phyloP scores from a whole-genome alignment of 1,140 invertebrate genomes.

The Drosophila punjabiensis region DNA sequence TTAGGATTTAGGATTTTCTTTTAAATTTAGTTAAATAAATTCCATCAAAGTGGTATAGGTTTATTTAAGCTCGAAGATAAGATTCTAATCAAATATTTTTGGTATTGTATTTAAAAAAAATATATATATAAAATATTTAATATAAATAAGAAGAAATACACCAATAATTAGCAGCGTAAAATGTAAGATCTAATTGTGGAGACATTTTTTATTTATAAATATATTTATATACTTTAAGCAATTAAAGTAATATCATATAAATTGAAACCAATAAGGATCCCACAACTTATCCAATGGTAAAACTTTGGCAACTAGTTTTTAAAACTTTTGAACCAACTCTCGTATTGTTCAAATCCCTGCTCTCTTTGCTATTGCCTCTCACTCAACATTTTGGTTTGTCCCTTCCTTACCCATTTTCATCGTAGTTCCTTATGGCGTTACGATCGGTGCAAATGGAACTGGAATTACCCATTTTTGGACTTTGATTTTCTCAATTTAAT shows the following conservation, averaged over 20 bases:
- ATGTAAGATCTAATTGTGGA: too few relatives aligned
- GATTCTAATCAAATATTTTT: too few relatives aligned
- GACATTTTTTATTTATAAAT: background rate
- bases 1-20: too few relatives aligned
- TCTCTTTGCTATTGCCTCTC: background rate
- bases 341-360: background rate
- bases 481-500: slow-evolving; percentile 8
- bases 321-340: slow-evolving; percentile 21
- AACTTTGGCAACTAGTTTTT: too few relatives aligned
- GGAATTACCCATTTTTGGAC: slow-evolving; percentile 76
- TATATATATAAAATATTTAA: too few relatives aligned
- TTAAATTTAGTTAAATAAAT: too few relatives aligned
- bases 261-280: background rate
- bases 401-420: slow-evolving; percentile 78
- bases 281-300: accelerated
- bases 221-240: background rate
- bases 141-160: too few relatives aligned
- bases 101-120: too few relatives aligned
- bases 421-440: slow-evolving; percentile 66
- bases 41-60: too few relatives aligned
- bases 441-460: slow-evolving; percentile 79
- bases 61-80: too few relatives aligned
- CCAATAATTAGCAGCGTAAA: too few relatives aligned
- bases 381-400: background rate
- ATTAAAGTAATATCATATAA: background rate